phyloP scores from a whole-genome alignment of 2,888 invertebrate species.

The Temnothorax rugatulus region DNA sequence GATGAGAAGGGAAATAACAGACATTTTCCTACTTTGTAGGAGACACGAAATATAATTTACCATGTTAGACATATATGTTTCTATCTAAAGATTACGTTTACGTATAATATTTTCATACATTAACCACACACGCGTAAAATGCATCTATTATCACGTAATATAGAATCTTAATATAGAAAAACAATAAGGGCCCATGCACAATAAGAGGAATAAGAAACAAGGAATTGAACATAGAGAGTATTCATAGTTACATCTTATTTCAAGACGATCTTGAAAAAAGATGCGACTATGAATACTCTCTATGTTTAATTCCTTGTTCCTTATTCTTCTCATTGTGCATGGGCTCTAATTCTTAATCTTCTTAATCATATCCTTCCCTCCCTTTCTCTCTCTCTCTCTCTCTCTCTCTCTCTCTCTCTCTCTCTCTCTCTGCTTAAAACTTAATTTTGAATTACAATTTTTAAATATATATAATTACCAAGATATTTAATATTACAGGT shows the following conservation, averaged over 20 bases:
- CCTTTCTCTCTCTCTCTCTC: not conserved
- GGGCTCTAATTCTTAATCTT: too few species aligned
- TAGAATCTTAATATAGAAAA: not conserved
- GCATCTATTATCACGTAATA: not conserved
- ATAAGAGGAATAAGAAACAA: too few species aligned
- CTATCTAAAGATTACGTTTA: slow-evolving; percentile 35
- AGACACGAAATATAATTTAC: slow-evolving; percentile 33
- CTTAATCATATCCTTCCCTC: not conserved
- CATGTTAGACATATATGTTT: not conserved
- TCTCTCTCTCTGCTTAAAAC: not conserved
- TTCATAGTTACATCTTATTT: too few species aligned
- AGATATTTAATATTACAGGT: not conserved
- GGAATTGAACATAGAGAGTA: too few species aligned
- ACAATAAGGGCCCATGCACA: not conserved
- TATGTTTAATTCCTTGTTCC: too few species aligned
- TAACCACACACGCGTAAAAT: not conserved
- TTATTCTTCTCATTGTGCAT: not conserved
- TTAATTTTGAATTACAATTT: not conserved
- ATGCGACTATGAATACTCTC: too few species aligned
- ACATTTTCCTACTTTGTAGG: slow-evolving; percentile 52
- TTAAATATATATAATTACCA: not conserved
- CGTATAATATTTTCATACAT: slow-evolving; percentile 1
- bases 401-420: not conserved
- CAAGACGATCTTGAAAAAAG: too few species aligned
- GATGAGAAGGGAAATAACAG: slow-evolving; percentile 55